These are phyloP conservation scores for Channa striata DNA, from an alignment of 2,797 vertebrate species.

Conservation along the genomic window DNA sequence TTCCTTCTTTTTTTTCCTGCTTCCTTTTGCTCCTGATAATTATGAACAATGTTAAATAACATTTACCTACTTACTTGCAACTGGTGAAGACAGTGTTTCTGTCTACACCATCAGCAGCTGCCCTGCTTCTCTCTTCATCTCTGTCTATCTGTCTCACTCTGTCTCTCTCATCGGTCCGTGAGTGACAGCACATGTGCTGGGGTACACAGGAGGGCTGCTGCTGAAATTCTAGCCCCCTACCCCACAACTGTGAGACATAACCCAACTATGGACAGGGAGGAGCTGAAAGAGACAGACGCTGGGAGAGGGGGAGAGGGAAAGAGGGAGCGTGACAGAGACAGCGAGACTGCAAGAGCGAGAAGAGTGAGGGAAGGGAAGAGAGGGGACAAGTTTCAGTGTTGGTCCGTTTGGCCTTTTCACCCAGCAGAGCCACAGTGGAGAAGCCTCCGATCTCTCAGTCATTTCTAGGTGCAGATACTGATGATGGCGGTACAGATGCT, in stretches of 20 bases:
- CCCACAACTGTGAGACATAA: conserved; percentile 75
- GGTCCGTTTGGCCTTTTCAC: conserved; percentile 53
- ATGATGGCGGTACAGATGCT: conserved; percentile 75
- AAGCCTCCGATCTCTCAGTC: conserved; percentile 28
- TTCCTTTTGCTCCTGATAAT: not conserved
- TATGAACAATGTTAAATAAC: conserved; percentile 28
- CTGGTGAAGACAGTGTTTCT: conserved; percentile 55
- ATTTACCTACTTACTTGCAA: conserved; percentile 19
- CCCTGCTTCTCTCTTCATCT: conserved; percentile 66
- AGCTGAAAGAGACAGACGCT: conserved; percentile 71
- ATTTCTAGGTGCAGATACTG: conserved; percentile 42
- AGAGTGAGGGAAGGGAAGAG: conserved; percentile 47
- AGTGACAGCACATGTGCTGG: conserved; percentile 86
- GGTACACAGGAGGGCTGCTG: conserved; percentile 75
- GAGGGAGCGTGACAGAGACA: conserved; percentile 51
- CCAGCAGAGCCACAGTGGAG: conserved; percentile 22
- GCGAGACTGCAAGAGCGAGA: conserved; percentile 41
- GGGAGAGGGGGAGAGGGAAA: conserved; percentile 62
- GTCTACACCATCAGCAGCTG: conserved; percentile 79
- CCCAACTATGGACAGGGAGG: conserved; percentile 77
- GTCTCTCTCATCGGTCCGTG: conserved; percentile 53
- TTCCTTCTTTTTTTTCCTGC: not conserved
- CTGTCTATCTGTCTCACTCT: conserved; percentile 34
- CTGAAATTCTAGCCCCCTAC: conserved; percentile 80
- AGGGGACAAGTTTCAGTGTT: conserved; percentile 39